Evolutionary conservation across 1,140 invertebrate species (phyloP).

Genomic region (Calliphora vicina): DNA sequence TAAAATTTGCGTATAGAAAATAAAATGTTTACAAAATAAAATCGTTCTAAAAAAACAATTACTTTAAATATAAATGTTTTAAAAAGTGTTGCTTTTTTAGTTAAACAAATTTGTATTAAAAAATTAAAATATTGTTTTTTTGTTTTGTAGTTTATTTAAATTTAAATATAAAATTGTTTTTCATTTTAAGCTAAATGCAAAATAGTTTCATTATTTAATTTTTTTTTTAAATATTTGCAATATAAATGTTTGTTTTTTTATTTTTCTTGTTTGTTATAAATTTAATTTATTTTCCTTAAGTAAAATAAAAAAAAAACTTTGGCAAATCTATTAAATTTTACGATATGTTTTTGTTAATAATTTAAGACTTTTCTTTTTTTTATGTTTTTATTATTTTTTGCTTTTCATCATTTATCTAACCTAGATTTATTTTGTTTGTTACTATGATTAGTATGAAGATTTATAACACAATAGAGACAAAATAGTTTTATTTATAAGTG

Average conservation of each 20-base stretch:
- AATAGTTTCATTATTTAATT: neutral
- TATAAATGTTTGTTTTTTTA: neutral
- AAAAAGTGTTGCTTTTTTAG: too few relatives aligned
- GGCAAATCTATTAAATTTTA: constrained; percentile 24
- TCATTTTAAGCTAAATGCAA: constrained; percentile 4
- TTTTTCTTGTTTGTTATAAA: neutral
- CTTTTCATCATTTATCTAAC: neutral
- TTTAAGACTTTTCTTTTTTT: constrained; percentile 28
- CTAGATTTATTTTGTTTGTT: neutral
- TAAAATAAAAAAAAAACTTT: constrained; percentile 22
- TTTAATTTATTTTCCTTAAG: constrained; percentile 11
- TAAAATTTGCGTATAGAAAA: too few relatives aligned
- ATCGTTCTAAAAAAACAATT: neutral
- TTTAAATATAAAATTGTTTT: neutral
- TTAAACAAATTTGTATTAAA: neutral
- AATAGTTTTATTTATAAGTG: neutral
- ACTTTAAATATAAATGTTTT: neutral
- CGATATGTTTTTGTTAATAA: constrained; percentile 31
- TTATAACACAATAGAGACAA: neutral
- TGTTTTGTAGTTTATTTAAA: neutral
- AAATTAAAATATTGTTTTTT: neutral
- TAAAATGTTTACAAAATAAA: neutral
- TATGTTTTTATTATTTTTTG: neutral
- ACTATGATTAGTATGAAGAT: too few relatives aligned
- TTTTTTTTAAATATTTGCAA: neutral